A percentile compares a stretch with the other conserved stretches of the same genome.
These are phyloP conservation scores for Chamaea fasciata DNA, from an alignment of 2,113 vertebrate genomes.

Conservation along the genomic window DNA sequence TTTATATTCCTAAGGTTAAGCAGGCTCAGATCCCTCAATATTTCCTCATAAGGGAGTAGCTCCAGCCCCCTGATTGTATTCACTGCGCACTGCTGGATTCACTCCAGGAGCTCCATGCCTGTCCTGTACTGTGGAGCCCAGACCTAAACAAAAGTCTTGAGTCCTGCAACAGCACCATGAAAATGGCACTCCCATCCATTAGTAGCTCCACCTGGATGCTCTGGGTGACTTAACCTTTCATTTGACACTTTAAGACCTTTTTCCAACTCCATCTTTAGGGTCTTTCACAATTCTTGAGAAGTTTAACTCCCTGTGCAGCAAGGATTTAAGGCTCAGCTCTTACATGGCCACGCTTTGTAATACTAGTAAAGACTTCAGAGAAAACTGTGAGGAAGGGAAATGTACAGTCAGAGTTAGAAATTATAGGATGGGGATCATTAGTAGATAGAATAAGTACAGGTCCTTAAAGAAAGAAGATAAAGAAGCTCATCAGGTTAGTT, in stretches of 20 bases:
- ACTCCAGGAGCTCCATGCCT: background rate
- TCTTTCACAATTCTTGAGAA: background rate
- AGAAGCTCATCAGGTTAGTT: background rate
- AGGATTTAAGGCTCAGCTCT: background rate
- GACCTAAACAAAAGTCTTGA: background rate
- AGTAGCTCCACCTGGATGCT: background rate
- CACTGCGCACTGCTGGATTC: background rate
- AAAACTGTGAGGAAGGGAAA: background rate
- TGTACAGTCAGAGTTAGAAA: background rate
- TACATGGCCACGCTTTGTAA: background rate
- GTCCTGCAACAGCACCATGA: background rate
- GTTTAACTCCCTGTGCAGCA: background rate
- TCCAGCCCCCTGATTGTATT: background rate
- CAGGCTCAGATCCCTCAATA: background rate
- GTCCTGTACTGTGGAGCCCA: background rate
- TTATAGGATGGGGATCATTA: background rate
- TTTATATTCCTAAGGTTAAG: background rate
- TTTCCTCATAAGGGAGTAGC: background rate
- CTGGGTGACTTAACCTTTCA: background rate
- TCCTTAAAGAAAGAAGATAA: background rate
- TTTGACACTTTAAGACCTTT: background rate
- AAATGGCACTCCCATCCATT: background rate
- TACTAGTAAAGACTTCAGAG: background rate
- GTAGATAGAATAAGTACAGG: background rate
- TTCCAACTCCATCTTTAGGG: background rate